A percentile compares a stretch with the other conserved stretches of the same genome.
Evolutionary conservation across 2,797 vertebrate species (phyloP).

Genomic region (Catamblyrhynchus diadema): DNA sequence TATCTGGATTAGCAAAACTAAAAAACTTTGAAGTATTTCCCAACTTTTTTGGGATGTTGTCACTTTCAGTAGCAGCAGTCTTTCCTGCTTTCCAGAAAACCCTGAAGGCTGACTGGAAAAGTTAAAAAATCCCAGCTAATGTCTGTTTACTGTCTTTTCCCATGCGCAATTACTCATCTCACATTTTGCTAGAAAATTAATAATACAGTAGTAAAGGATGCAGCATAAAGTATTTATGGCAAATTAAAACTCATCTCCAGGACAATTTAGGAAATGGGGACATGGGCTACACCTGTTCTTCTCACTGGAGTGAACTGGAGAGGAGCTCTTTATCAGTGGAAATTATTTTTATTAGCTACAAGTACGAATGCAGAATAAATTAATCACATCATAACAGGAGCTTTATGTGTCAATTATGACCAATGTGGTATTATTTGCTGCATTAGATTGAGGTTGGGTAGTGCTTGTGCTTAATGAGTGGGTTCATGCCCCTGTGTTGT

Average conservation of each 20-base stretch:
- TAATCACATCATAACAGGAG: constrained; percentile 66
- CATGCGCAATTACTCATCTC: not conserved
- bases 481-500: constrained; percentile 38
- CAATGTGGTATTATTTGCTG: constrained; percentile 67
- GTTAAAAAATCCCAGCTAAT: not conserved
- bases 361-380: constrained; percentile 70
- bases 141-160: not conserved
- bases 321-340: constrained; percentile 64
- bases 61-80: not conserved
- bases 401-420: constrained; percentile 64
- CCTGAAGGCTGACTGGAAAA: not conserved
- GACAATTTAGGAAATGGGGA: not conserved
- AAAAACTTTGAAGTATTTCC: not conserved
- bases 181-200: constrained; percentile 47
- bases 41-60: not conserved
- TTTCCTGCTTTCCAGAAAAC: constrained; percentile 14
- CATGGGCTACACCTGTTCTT: not conserved
- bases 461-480: constrained; percentile 44
- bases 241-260: constrained; percentile 65
- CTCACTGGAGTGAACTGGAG: constrained; percentile 52
- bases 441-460: constrained; percentile 60
- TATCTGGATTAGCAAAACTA: not conserved
- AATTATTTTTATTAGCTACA: constrained; percentile 68
- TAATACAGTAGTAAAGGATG: constrained; percentile 56
- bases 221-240: constrained; percentile 61